These are phyloP conservation scores for Euphonia xanthogaster DNA, from an alignment of 2,797 vertebrate genomes.

Conservation along the genomic window DNA sequence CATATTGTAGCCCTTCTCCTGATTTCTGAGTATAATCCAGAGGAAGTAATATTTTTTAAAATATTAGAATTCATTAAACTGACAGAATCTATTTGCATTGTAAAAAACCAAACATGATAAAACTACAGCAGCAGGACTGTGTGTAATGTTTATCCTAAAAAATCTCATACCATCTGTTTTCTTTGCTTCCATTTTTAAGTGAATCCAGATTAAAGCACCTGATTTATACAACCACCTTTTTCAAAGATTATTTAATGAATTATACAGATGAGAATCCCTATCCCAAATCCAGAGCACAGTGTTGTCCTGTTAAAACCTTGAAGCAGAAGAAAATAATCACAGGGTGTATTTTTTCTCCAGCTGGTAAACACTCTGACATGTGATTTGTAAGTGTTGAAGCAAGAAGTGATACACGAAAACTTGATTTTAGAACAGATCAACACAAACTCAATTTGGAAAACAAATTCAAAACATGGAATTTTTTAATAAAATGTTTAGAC, in stretches of 20 bases:
- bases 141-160: not conserved
- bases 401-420: not conserved
- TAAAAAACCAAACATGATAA: fast-evolving
- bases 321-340: not conserved
- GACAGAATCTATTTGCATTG: not conserved
- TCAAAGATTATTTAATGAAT: not conserved
- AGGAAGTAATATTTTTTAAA: not conserved
- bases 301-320: not conserved
- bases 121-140: not conserved
- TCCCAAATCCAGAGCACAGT: not conserved
- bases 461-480: not conserved
- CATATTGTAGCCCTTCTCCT: not conserved
- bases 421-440: not conserved
- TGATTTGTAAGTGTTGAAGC: not conserved
- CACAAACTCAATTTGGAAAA: not conserved
- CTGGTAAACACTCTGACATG: not conserved
- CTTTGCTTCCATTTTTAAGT: not conserved
- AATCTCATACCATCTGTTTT: not conserved
- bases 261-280: not conserved
- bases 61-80: not conserved
- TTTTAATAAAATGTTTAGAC: not conserved
- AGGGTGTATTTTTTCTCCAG: fast-evolving
- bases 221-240: not conserved
- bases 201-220: not conserved
- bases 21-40: not conserved